Base-by-base conservation (phyloP, 2,113 vertebrate species). In the Zapornia atra region DNA sequence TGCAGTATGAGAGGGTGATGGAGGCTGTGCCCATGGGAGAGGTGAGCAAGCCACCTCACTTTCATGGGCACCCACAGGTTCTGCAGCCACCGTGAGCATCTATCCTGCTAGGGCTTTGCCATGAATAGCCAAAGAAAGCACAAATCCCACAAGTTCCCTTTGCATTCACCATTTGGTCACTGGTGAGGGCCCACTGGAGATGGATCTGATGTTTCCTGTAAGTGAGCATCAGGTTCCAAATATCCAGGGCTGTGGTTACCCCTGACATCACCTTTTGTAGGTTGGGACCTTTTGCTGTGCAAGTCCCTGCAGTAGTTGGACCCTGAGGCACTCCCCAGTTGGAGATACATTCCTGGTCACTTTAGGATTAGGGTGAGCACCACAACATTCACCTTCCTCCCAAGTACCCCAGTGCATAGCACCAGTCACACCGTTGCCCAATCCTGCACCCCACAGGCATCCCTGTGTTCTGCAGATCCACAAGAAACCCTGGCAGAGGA, bases 21-120 rank as follows among this genome's bases (percentile, higher is more conserved):
- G 97, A 96, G 94, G 86, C 97, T 0, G 88, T 98, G 51, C 96
- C 96, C 68, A 97, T 97, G 57, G 96, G 96, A 86, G 96, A 96
- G 69, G 98, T 97, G 83, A 92, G 95, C 40, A 34, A 57, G 16
- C 19, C 34, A 50, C 20, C 25, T 46, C 9, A 0, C n/a, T 69
- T 61, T 40, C 14, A 17, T 6, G 12, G 60, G 19, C 14, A 29
- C 42, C 50, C 70, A 12, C 11, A n/a, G 31, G 60, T 38, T 65
- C 38, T 76, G 36, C n/a, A 29, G 31, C 31, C 42, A 46, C 59
- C 4, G 2, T 2, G 7, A 65, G 34, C 20, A 1, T n/a, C 29
- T 38, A 18, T 86, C 12, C 38, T 1, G 0, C 24, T 28, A 44
- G 28, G 44, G 26, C 34, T 88, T 77, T 70, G 64, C 33, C 64